These are phyloP conservation scores for Paramormyrops kingsleyae DNA, from an alignment of 2,113 vertebrate species.

Conservation along the genomic window DNA sequence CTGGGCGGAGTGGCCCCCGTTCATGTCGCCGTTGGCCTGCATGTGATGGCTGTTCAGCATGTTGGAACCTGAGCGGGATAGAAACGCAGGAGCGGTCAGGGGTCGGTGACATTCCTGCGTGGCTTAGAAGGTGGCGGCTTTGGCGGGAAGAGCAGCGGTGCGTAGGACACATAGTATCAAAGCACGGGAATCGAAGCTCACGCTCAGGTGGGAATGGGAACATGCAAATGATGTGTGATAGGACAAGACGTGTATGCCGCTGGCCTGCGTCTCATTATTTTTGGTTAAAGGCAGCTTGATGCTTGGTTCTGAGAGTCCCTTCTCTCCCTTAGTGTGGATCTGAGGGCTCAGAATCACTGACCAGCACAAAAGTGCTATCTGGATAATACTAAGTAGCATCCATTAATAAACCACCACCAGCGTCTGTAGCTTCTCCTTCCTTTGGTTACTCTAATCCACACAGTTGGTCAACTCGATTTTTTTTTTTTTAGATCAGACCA, in stretches of 20 bases:
- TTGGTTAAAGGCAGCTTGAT: not conserved
- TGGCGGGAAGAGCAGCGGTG: not conserved
- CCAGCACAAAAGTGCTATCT: not conserved
- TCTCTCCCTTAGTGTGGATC: not conserved
- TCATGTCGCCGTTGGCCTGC: constrained; percentile 85
- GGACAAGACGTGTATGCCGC: not conserved
- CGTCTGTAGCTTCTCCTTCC: not conserved
- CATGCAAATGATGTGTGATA: not conserved
- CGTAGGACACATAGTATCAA: not conserved
- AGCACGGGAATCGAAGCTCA: not conserved
- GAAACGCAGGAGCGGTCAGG: constrained; percentile 6
- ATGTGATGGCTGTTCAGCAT: constrained; percentile 82
- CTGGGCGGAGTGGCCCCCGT: constrained; percentile 77
- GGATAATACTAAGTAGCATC: not conserved
- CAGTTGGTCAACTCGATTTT: not conserved
- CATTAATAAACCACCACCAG: not conserved
- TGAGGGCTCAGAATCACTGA: not conserved
- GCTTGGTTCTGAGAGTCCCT: not conserved
- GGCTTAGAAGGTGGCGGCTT: not conserved
- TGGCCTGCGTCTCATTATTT: not conserved
- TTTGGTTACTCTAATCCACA: not conserved
- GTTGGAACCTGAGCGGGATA: constrained; percentile 60
- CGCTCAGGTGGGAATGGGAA: not conserved
- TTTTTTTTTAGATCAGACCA: not conserved
- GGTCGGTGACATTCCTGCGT: not conserved